Conservation (phyloP, 2,113 vertebrate species). For the Opisthocomus hoazin region DNA sequence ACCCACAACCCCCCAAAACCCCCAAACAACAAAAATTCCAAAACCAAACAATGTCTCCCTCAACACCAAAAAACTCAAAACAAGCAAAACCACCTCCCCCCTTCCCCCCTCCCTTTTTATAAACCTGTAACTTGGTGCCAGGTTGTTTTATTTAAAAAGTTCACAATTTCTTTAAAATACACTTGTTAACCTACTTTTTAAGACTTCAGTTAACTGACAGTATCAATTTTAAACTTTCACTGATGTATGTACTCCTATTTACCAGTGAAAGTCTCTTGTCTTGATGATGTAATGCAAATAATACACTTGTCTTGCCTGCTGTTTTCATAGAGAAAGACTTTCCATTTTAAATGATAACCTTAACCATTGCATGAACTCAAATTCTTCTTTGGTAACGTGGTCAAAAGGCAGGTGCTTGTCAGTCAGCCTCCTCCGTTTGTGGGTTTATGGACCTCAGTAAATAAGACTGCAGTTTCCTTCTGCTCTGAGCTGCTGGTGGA, state of each 20-base stretch:
- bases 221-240: not conserved
- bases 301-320: not conserved
- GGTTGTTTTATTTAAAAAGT: not conserved
- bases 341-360: not conserved
- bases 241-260: not conserved
- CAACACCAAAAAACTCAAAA: not conserved
- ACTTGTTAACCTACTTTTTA: not conserved
- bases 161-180: not conserved
- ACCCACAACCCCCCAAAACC: no score
- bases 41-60: not conserved
- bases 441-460: not conserved
- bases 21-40: not conserved
- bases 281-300: not conserved
- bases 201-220: not conserved
- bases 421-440: not conserved
- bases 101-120: rapidly evolving
- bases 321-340: not conserved
- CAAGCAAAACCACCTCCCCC: no score
- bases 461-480: not conserved
- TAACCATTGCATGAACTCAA: not conserved
- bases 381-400: not conserved
- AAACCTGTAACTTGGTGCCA: not conserved
- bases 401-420: not conserved
- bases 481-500: not conserved
- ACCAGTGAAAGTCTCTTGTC: not conserved